A percentile compares a stretch with the other conserved stretches of the same genome.
Conservation (phyloP, 37 sponge, comb jelly and placozoan species). For the Spongilla lacustris region DNA sequence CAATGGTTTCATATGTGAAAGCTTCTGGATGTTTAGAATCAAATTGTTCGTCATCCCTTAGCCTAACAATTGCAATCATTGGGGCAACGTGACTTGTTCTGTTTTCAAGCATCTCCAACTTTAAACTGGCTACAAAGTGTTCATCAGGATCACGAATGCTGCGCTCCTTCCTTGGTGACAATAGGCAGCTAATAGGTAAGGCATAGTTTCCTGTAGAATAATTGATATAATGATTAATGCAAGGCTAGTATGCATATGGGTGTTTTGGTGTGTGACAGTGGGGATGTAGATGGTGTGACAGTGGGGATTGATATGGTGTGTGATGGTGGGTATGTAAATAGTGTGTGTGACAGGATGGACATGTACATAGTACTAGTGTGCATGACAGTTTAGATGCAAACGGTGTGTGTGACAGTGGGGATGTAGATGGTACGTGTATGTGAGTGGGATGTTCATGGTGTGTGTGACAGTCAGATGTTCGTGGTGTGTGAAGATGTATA, state of each 20-base stretch:
- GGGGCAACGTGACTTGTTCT: too few relatives aligned
- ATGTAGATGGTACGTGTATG: not conserved
- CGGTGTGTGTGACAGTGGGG: slow-evolving; percentile 1
- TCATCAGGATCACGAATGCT: not conserved
- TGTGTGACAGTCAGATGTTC: not conserved
- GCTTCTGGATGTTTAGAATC: too few relatives aligned
- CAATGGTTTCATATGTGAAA: too few relatives aligned
- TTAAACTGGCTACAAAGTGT: not conserved
- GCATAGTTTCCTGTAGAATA: slow-evolving; percentile 1
- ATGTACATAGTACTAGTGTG: slow-evolving; percentile 1
- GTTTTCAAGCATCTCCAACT: too few relatives aligned
- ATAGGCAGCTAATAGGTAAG: not conserved
- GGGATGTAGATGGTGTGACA: slow-evolving; percentile 1
- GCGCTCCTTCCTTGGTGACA: not conserved
- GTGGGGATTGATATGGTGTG: not conserved
- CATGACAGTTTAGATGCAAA: slow-evolving; percentile 1
- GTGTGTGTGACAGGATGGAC: not conserved
- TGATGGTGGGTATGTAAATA: slow-evolving; percentile 1
- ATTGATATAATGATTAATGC: not conserved
- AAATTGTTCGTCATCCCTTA: too few relatives aligned
- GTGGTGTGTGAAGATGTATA: not conserved
- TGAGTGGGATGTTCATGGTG: not conserved
- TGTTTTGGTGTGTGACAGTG: slow-evolving; percentile 1
- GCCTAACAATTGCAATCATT: too few relatives aligned
- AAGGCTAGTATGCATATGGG: not conserved